Evolutionary conservation across 2,797 vertebrate species (phyloP).

Genomic region (Gila robusta): DNA sequence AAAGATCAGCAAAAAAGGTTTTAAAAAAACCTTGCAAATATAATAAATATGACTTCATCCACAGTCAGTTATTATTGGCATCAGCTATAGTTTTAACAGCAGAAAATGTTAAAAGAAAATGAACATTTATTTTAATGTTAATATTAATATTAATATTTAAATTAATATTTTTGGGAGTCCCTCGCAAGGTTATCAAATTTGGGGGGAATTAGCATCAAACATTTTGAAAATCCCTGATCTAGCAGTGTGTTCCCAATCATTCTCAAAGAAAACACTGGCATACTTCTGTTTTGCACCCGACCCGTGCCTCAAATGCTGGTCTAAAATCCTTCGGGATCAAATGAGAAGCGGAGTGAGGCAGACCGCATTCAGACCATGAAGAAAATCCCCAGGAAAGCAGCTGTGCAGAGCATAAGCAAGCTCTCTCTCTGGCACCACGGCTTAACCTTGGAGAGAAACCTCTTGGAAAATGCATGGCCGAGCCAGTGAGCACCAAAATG

Average conservation of each 20-base stretch:
- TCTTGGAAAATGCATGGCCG: not conserved
- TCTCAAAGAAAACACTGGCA: not conserved
- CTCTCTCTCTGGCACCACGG: not conserved
- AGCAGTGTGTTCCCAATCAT: not conserved
- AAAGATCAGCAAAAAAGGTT: not conserved
- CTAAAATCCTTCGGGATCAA: constrained; percentile 18
- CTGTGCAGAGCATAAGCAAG: not conserved
- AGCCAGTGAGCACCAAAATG: constrained; percentile 3
- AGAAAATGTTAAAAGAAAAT: not conserved
- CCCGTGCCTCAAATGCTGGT: not conserved
- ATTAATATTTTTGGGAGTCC: too few species aligned
- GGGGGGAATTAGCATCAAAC: not conserved
- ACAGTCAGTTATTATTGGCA: not conserved
- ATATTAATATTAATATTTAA: too few species aligned
- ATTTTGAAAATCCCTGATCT: not conserved
- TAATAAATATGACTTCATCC: not conserved
- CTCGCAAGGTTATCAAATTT: not conserved
- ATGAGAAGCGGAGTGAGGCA: constrained; percentile 16
- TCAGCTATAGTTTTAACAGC: not conserved
- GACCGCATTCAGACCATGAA: constrained; percentile 29
- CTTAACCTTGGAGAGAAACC: constrained; percentile 40
- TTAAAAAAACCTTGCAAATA: not conserved
- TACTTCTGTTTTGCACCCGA: not conserved
- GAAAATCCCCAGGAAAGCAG: constrained; percentile 29
- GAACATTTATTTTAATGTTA: too few species aligned